Percentiles rank a stretch among this genome's conserved stretches.
phyloP scores from a whole-genome alignment of 2,888 invertebrate genomes.

The Resseliella maxima region DNA sequence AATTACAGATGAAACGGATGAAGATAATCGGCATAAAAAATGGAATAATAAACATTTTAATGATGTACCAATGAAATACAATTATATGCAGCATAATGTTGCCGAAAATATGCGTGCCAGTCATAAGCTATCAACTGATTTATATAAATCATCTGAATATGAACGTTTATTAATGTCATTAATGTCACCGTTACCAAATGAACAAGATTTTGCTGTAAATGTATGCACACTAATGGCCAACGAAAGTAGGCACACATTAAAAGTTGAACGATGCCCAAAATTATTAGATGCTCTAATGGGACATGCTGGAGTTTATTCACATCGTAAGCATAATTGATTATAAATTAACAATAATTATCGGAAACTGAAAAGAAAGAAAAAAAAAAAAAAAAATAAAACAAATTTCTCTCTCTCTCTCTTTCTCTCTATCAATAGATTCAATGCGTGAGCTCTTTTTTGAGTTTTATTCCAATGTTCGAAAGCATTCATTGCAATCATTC shows the following conservation, averaged over 20 bases:
- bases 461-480: slow-evolving; percentile 73
- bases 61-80: slow-evolving; percentile 80
- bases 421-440: slow-evolving; percentile 68
- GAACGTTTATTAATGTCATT: slow-evolving; percentile 90
- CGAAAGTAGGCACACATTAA: slow-evolving; percentile 89
- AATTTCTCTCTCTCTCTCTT: too few relatives aligned
- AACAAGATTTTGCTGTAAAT: slow-evolving; percentile 98
- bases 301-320: slow-evolving; percentile 93
- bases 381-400: too few relatives aligned
- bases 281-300: slow-evolving; percentile 90
- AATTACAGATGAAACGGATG: slow-evolving; percentile 79
- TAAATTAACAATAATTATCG: too few relatives aligned
- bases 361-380: too few relatives aligned
- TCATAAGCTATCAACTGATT: slow-evolving; percentile 75
- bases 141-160: slow-evolving; percentile 80
- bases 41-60: slow-evolving; percentile 74
- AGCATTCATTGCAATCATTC: slow-evolving; percentile 77
- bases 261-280: slow-evolving; percentile 85
- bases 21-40: slow-evolving; percentile 79
- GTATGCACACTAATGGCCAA: slow-evolving; percentile 95
- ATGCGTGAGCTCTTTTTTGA: slow-evolving; percentile 76
- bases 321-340: slow-evolving; percentile 77
- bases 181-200: slow-evolving; percentile 96
- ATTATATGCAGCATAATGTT: slow-evolving; percentile 81
- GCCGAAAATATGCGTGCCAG: slow-evolving; percentile 74